Evolutionary conservation across 2,797 vertebrate species (phyloP), one percentile per base, ranked within the genome.

Genomic region (Thalassophryne amazonica): DNA sequence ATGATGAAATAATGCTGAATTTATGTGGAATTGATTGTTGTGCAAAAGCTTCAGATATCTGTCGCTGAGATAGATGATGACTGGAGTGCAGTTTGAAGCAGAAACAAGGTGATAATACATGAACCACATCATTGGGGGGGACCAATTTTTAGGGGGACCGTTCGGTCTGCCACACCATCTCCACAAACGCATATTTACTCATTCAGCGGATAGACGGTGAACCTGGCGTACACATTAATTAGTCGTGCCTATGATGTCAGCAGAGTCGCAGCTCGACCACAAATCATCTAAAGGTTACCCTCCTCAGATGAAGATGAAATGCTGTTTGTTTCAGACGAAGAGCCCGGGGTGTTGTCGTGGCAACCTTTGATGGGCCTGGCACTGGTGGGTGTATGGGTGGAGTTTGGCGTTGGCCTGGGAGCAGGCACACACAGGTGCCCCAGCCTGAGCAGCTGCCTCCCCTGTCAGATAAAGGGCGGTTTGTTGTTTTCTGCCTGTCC

Each of bases 381-480:
- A 73, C 53, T 8, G 15, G 42, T 30, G 28, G 65, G 75, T 52
- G 45, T 52, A 23, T 24, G 72, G 86, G 86, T 32, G 84, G 86
- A 74, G 86, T 68, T 86, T 86, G 85, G 82, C 86, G 50, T 46
- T 31, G n/a, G 66, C 60, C 61, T 33, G 58, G 46, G 75, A 82
- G 77, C 80, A 81, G 70, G 80, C 76, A 72, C 83, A 69, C 84
- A 85, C 85, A 88, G 86, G 84, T 86, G 85, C 86, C 76, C 83
- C 57, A 32, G 78, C 64, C 70, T 15, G 55, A 80, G 75, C 84
- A 85, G 83, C 86, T 87, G 81, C 80, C 83, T 82, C 72, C 69
- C 65, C 69, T 33, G 62, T 70, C 71, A 73, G 72, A 87, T 86
- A 88, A 88, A 86, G 84, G 80, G 71, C 29, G 62, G 80, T 69